Evolutionary conservation across 2,888 invertebrate genomes (phyloP).

Genomic region (Bimastos eiseni): DNA sequence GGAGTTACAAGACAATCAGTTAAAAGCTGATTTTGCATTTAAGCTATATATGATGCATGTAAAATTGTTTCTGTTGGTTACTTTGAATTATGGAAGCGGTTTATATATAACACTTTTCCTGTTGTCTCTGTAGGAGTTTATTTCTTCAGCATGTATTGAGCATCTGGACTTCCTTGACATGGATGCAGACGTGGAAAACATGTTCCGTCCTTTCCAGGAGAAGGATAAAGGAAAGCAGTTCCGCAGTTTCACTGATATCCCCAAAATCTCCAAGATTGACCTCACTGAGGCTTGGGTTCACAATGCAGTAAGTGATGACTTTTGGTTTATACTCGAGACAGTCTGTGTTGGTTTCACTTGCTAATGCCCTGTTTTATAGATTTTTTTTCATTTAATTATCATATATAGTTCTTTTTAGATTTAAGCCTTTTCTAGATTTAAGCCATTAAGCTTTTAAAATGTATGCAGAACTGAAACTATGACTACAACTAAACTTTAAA

Average conservation of each 20-base stretch:
- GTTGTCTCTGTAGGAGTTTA: conserved; percentile 76
- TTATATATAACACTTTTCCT: not conserved
- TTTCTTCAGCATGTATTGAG: conserved; percentile 97
- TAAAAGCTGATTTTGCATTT: not conserved
- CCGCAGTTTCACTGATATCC: conserved; percentile 92
- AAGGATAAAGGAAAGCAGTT: conserved; percentile 86
- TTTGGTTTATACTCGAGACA: not conserved
- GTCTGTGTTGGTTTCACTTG: no score
- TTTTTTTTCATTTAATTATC: no score
- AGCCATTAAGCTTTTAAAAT: no score
- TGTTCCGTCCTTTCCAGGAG: conserved; percentile 83
- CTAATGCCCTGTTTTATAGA: no score
- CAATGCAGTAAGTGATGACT: conserved; percentile 33
- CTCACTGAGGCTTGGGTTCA: conserved; percentile 66
- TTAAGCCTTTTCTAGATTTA: no score
- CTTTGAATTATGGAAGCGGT: not conserved
- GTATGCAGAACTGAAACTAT: no score
- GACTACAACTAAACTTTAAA: no score
- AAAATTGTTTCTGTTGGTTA: not conserved
- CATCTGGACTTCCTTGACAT: conserved; percentile 88
- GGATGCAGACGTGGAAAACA: conserved; percentile 70
- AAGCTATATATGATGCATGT: not conserved
- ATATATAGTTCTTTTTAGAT: no score
- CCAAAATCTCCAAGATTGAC: conserved; percentile 80
- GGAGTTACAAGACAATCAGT: not conserved